Evolutionary conservation across 2,888 invertebrate genomes (phyloP).

Genomic region (Drosophila sordidapex): DNA sequence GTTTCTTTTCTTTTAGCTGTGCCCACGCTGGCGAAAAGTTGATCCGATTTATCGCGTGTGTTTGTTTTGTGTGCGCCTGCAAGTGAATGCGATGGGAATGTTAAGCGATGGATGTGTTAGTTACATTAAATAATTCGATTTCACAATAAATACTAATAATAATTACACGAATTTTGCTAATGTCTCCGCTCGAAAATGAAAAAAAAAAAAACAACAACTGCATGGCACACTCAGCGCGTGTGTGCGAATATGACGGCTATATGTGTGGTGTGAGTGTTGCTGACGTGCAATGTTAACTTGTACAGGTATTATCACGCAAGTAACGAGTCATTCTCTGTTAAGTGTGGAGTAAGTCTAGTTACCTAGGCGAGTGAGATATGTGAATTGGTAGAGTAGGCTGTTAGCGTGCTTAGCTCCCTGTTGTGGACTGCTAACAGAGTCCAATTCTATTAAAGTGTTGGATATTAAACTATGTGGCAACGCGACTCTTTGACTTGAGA

Average conservation of each 20-base stretch:
- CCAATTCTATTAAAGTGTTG: background rate
- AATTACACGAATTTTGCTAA: constrained; percentile 57
- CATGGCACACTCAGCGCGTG: constrained; percentile 42
- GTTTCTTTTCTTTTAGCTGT: constrained; percentile 50
- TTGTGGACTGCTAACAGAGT: background rate
- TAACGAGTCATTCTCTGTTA: constrained; percentile 25
- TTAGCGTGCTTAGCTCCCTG: background rate
- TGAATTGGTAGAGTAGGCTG: constrained; percentile 4
- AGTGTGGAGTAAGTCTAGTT: constrained; percentile 34
- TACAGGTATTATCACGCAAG: constrained; percentile 23
- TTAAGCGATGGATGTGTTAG: constrained; percentile 1
- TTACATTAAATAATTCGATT: constrained; percentile 30
- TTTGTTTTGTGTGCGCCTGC: constrained; percentile 25
- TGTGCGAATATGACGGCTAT: constrained; percentile 54
- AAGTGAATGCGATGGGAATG: constrained; percentile 23
- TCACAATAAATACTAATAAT: constrained; percentile 59
- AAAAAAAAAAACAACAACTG: constrained; percentile 50
- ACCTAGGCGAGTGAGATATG: constrained; percentile 1
- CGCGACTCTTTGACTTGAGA: background rate
- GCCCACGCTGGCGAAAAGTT: constrained; percentile 58
- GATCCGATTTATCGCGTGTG: constrained; percentile 37
- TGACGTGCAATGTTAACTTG: constrained; percentile 53
- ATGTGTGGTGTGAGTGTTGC: constrained; percentile 40
- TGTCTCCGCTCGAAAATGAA: constrained; percentile 22
- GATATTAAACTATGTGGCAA: background rate